Percentiles rank a stretch among this genome's conserved stretches.
Evolutionary conservation across 1,140 invertebrate species (phyloP).

Genomic region (Magallana ariakensis): DNA sequence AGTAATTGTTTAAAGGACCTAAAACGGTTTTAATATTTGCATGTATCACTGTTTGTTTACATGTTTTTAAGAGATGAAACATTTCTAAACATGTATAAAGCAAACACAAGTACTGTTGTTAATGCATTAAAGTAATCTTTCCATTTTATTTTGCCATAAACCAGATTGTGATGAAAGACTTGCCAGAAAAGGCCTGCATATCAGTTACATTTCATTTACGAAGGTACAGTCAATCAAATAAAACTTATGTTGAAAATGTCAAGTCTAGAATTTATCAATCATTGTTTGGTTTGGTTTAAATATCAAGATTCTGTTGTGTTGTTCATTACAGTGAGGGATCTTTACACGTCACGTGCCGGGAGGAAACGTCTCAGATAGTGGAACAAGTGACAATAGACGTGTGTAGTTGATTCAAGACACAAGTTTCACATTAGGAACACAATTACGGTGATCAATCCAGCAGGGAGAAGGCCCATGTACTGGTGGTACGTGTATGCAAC

Average conservation of each 20-base stretch:
- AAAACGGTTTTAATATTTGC: too few relatives aligned
- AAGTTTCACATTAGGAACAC: neutral
- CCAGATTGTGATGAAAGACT: conserved; percentile 72
- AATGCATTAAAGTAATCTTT: too few relatives aligned
- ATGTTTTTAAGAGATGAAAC: too few relatives aligned
- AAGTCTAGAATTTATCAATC: neutral
- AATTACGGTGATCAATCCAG: neutral
- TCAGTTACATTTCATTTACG: conserved; percentile 71
- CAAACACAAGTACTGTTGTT: too few relatives aligned
- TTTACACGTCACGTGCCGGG: conserved; percentile 72
- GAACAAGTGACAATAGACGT: conserved; percentile 67
- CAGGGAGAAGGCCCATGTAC: too few relatives aligned
- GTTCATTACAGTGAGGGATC: conserved; percentile 69
- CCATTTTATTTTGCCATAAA: neutral
- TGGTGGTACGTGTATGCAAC: too few relatives aligned
- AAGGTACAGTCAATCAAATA: conserved; percentile 61
- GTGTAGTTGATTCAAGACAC: conserved; percentile 52
- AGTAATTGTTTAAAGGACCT: too few relatives aligned
- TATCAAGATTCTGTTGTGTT: neutral
- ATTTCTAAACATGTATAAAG: too few relatives aligned
- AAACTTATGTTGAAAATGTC: neutral
- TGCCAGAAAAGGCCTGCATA: conserved; percentile 67
- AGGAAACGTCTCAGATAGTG: conserved; percentile 64
- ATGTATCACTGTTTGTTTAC: too few relatives aligned
- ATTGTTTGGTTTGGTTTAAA: neutral